phyloP scores from a whole-genome alignment of 2,888 invertebrate species.

The Neoitamus cyanurus region DNA sequence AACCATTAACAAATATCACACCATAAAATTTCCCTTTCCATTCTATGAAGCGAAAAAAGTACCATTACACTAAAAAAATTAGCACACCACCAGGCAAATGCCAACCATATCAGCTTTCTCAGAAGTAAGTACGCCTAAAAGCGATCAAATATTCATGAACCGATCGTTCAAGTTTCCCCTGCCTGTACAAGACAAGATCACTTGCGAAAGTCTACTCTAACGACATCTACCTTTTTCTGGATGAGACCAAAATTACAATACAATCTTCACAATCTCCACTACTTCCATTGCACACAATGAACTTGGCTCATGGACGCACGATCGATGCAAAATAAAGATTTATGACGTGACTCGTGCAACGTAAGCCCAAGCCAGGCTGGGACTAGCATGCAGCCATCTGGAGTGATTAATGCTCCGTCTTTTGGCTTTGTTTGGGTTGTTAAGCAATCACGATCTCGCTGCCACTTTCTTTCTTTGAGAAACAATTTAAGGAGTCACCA shows the following conservation, averaged over 20 bases:
- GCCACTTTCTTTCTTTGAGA: not conserved
- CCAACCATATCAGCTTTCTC: too few species aligned
- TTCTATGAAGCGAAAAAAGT: too few species aligned
- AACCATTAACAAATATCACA: too few species aligned
- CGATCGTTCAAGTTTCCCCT: not conserved
- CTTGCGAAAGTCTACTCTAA: not conserved
- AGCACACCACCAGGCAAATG: too few species aligned
- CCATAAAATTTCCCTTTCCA: too few species aligned
- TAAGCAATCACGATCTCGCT: not conserved
- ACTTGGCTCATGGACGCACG: not conserved
- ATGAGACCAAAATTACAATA: not conserved
- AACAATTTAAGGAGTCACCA: not conserved
- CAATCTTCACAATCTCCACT: not conserved
- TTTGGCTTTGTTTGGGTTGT: not conserved
- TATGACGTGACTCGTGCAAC: slow-evolving; percentile 25
- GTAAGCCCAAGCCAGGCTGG: not conserved
- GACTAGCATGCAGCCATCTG: not conserved
- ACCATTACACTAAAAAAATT: too few species aligned
- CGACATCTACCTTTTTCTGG: not conserved
- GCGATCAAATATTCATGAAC: not conserved
- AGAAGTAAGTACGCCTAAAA: not conserved
- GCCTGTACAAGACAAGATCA: not conserved
- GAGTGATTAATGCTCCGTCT: not conserved
- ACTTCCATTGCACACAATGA: not conserved
- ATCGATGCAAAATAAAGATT: not conserved